Percentiles rank a stretch among this genome's conserved stretches.
Conservation (phyloP, 2,888 invertebrate species). For the Arctia plantaginis region DNA sequence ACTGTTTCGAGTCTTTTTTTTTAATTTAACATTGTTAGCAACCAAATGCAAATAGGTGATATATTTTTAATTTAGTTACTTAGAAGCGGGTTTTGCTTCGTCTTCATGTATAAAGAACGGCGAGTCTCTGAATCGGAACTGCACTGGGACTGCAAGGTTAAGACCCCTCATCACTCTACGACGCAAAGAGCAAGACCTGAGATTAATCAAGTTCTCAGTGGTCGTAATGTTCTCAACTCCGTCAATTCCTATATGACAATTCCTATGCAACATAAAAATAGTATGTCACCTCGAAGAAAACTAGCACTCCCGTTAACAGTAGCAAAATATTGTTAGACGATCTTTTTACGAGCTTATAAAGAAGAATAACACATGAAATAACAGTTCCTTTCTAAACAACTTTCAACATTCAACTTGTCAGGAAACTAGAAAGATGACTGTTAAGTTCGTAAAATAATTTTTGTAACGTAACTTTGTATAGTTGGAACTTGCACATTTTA, state of each 20-base stretch:
- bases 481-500: neutral
- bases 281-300: neutral
- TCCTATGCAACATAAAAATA: neutral
- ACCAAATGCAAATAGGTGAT: neutral
- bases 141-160: too few species aligned
- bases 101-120: too few species aligned
- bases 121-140: too few species aligned
- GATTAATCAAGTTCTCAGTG: neutral
- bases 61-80: neutral
- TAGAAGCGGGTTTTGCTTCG: too few species aligned
- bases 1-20: too few species aligned
- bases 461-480: neutral
- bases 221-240: neutral
- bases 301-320: neutral
- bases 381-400: slow-evolving; percentile 27
- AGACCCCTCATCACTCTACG: too few species aligned
- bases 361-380: slow-evolving; percentile 12
- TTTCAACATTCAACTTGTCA: slow-evolving; percentile 44
- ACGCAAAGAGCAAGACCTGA: too few species aligned
- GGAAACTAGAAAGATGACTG: slow-evolving; percentile 41
- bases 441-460: slow-evolving; percentile 31
- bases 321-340: neutral
- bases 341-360: neutral
- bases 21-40: too few species aligned
- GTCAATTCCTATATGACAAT: neutral